Evolutionary conservation across 2,888 invertebrate species (phyloP), one percentile per base, ranked within the genome.

Genomic region (Pachycephus smyrnensis): DNA sequence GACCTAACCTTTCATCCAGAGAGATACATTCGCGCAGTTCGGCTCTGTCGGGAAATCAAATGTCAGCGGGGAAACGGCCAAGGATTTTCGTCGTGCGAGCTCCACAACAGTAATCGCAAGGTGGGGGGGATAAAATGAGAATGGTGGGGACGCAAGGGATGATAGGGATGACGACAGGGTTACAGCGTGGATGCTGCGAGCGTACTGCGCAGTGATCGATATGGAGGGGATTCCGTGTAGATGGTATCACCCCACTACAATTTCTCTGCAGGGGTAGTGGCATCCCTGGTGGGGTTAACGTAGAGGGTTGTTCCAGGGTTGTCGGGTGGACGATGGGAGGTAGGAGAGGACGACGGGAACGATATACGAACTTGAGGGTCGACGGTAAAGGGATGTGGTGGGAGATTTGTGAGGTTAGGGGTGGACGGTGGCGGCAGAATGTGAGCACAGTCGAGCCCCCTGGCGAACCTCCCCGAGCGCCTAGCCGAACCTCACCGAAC

Each of bases 161-260:
- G 79, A 75, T 79, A 77, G 82, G 80, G 78, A 82, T 81, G 84
- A 82, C 82, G 80, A 83, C 81, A 81, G 81, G 77, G 80, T 55
- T 80, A 79, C 78, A 81, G 78, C 79, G 40, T 79, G 80, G 79
- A 83, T 81, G 80, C 78, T 77, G 78, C 75, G 78, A 80, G 84
- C 77, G 82, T 81, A 82, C 84, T 79, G 82, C 81, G 82, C 83
- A 84, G 84, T 88, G 86, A 89, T 89, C 89, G 83, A 89, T 89
- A 89, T 86, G 84, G 84, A 85, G 85, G 86, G 84, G 88, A 32
- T 31, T 32, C 12, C 71, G 31, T 9, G 12, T 31, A 31, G 55
- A 55, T 55, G 55, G 55, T 55, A 6, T 55, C 6, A 55, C 55
- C 55, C 55, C 55, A 55, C 55, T 23, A 55, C 55, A 23, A 3